Evolutionary conservation across 37 sponge, comb jelly and placozoan species (phyloP).

Genomic region (Diacarnus erythraeanus): DNA sequence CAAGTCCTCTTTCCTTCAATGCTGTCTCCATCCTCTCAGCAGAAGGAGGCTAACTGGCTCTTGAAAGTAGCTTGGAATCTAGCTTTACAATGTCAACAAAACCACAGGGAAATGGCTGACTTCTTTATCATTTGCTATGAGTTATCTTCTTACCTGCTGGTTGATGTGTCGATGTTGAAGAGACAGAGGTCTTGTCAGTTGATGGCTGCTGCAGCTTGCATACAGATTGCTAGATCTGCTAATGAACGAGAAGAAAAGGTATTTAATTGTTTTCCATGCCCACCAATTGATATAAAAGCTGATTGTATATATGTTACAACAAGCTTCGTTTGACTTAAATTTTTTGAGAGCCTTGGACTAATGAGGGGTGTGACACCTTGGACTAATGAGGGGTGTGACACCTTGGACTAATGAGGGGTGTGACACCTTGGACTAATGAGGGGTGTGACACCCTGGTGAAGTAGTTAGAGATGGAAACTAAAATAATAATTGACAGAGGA

Average conservation of each 20-base stretch:
- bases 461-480: too few species aligned
- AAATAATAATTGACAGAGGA: too few species aligned
- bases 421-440: too few species aligned
- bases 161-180: constrained; percentile 17
- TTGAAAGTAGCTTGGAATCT: constrained; percentile 88
- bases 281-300: too few species aligned
- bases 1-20: not conserved
- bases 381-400: too few species aligned
- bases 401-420: too few species aligned
- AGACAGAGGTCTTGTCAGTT: constrained; percentile 78
- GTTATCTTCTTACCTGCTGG: constrained; percentile 20
- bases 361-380: too few species aligned
- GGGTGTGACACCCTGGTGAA: too few species aligned
- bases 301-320: too few species aligned
- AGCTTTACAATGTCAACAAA: constrained; percentile 69
- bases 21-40: not conserved
- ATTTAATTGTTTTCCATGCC: too few species aligned
- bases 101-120: constrained; percentile 52
- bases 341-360: too few species aligned
- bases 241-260: constrained; percentile 10
- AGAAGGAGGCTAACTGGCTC: constrained; percentile 76
- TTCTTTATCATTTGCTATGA: constrained; percentile 60
- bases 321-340: too few species aligned
- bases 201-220: constrained; percentile 77
- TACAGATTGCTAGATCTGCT: constrained; percentile 42